Evolutionary conservation across 2,888 invertebrate genomes (phyloP).

Genomic region (Halocaridina rubra): DNA sequence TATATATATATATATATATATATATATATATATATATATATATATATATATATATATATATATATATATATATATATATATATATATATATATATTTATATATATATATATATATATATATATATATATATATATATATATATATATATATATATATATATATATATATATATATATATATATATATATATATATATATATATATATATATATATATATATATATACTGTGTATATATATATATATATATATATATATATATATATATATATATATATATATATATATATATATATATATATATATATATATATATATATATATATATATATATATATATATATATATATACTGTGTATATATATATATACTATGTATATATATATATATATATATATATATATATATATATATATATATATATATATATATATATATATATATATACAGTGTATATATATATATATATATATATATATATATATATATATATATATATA

Average conservation of each 20-base stretch:
- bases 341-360: neutral
- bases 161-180: neutral
- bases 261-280: too few species aligned
- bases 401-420: neutral
- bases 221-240: neutral
- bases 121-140: neutral
- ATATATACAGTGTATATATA: neutral
- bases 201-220: neutral
- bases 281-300: neutral
- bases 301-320: neutral
- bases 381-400: neutral
- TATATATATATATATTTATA: neutral
- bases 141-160: neutral
- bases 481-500: neutral
- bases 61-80: neutral
- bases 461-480: neutral
- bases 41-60: neutral
- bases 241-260: neutral
- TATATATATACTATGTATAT: neutral
- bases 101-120: neutral
- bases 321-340: neutral
- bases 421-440: neutral
- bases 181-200: neutral
- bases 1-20: neutral
- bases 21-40: neutral